Conservation (phyloP, 1,140 invertebrate genomes). For the Helicoverpa zea region DNA sequence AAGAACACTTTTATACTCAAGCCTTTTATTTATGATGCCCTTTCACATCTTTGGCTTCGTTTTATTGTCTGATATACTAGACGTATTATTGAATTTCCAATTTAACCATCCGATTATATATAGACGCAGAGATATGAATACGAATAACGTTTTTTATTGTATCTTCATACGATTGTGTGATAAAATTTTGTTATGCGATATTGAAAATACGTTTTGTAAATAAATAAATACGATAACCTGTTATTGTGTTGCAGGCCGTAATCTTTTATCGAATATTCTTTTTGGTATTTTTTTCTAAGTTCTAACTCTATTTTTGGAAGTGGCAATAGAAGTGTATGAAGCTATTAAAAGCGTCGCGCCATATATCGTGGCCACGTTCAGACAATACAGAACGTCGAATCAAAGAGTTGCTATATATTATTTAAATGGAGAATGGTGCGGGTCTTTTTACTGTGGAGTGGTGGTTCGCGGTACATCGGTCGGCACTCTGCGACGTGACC, state of each 20-base stretch:
- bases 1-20: constrained; percentile 84
- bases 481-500: constrained; percentile 83
- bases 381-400: constrained; percentile 63
- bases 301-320: background rate
- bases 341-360: constrained; percentile 19
- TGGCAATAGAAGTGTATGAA: constrained; percentile 9
- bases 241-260: background rate
- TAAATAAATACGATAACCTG: constrained; percentile 1
- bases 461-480: constrained; percentile 82
- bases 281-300: background rate
- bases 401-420: constrained; percentile 80
- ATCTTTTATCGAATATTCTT: background rate
- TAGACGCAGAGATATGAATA: constrained; percentile 25
- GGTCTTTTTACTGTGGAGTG: constrained; percentile 77
- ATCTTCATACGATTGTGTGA: constrained; percentile 14
- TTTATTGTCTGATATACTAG: constrained; percentile 70
- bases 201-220: constrained; percentile 3
- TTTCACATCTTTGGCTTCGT: constrained; percentile 80
- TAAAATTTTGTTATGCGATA: constrained; percentile 16
- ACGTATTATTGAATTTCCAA: constrained; percentile 62
- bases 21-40: constrained; percentile 83
- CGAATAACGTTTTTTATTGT: constrained; percentile 28
- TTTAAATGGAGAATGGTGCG: constrained; percentile 75
- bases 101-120: constrained; percentile 49
- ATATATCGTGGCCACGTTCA: constrained; percentile 44